Conservation (phyloP, 2,797 vertebrate species). For the Sebastes minor region DNA sequence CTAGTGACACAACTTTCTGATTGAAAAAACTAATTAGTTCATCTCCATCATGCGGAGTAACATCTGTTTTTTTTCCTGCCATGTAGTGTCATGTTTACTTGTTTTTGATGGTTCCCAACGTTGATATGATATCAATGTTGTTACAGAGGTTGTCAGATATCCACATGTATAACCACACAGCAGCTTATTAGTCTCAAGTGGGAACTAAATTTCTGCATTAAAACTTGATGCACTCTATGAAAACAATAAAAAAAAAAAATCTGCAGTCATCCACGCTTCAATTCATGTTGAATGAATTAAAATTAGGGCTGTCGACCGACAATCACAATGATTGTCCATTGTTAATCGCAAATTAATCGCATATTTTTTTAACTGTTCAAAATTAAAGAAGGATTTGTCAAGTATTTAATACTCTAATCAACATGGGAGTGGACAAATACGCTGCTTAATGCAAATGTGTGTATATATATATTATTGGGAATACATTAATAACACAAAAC, state of each 20-base stretch:
- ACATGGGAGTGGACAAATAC: no score
- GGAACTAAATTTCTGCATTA: background rate
- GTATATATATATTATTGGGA: no score
- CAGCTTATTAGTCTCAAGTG: background rate
- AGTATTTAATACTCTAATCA: no score
- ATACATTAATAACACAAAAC: no score
- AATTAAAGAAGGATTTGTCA: no score
- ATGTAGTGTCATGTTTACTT: conserved; percentile 2
- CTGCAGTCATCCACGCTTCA: background rate
- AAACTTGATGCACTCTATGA: background rate
- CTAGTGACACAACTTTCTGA: conserved; percentile 44
- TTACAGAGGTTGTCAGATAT: background rate
- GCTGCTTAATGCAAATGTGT: no score
- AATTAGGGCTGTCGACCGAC: no score
- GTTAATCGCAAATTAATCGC: no score
- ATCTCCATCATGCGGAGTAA: conserved; percentile 23
- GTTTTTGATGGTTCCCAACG: background rate
- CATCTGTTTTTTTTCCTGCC: conserved; percentile 1
- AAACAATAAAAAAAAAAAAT: background rate
- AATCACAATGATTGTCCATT: no score
- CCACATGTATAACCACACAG: background rate
- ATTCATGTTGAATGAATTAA: background rate
- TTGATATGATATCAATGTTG: background rate
- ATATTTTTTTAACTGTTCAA: no score
- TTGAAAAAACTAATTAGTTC: conserved; percentile 45